These are phyloP conservation scores for Hypomecis punctinalis DNA, from an alignment of 2,888 invertebrate genomes.

Conservation along the genomic window DNA sequence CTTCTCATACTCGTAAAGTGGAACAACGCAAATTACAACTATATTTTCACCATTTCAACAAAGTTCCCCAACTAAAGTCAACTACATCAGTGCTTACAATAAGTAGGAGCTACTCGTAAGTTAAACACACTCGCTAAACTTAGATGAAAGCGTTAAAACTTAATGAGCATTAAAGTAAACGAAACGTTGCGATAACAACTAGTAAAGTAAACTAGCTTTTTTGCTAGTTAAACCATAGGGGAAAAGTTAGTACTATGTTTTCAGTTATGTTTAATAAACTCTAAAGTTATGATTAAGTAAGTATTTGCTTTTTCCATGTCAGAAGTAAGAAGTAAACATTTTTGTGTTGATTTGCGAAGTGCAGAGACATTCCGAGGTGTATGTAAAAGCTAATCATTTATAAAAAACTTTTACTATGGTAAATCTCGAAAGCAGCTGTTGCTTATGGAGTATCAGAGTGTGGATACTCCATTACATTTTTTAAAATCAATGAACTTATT, in stretches of 20 bases:
- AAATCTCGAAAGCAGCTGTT: too few relatives aligned
- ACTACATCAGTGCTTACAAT: conserved; percentile 1
- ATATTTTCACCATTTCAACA: background rate
- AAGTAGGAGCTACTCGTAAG: conserved; percentile 8
- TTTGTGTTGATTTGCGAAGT: too few relatives aligned
- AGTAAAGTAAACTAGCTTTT: conserved; percentile 3
- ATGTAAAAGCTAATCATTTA: too few relatives aligned
- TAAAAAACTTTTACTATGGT: too few relatives aligned
- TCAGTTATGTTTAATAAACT: too few relatives aligned
- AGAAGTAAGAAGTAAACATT: too few relatives aligned
- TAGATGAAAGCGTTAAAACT: conserved; percentile 15
- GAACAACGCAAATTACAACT: background rate
- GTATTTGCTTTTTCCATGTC: background rate
- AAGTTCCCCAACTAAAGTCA: background rate
- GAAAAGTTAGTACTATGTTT: background rate
- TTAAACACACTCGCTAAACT: conserved; percentile 13
- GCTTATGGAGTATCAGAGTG: too few relatives aligned
- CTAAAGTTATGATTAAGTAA: too few relatives aligned
- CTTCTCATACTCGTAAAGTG: background rate
- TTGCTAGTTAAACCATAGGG: background rate
- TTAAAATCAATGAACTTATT: too few relatives aligned
- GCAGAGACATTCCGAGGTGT: too few relatives aligned
- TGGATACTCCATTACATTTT: too few relatives aligned
- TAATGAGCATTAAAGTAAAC: conserved; percentile 14
- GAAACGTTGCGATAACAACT: conserved; percentile 2